Percentiles rank a stretch among this genome's conserved stretches.
Conservation (phyloP, 2,888 invertebrate genomes). For the Crioceris asparagi region DNA sequence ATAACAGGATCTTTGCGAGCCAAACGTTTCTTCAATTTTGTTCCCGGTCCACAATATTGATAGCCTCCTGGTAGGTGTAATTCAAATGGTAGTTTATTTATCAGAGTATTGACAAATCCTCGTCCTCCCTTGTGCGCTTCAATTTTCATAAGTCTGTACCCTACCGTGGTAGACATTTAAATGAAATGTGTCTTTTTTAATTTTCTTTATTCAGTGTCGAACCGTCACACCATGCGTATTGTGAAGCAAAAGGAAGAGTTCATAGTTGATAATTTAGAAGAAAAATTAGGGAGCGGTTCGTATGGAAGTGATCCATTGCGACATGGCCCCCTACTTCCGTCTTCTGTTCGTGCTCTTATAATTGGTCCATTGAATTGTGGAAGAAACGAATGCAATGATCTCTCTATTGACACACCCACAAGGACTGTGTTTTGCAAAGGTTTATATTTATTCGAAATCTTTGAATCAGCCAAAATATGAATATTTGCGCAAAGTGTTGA, state of each 20-base stretch:
- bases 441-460: too few relatives aligned
- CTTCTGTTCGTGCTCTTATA: background rate
- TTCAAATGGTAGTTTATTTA: constrained; percentile 9
- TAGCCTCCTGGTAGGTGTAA: constrained; percentile 6
- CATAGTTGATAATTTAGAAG: background rate
- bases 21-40: background rate
- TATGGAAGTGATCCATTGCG: too few relatives aligned
- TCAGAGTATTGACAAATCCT: constrained; percentile 3
- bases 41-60: constrained; percentile 3
- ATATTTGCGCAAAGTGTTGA: too few relatives aligned
- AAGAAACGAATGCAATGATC: constrained; percentile 1
- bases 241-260: background rate
- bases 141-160: background rate
- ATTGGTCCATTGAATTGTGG: background rate
- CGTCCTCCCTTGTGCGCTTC: background rate
- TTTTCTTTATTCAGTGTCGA: background rate
- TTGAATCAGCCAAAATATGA: too few relatives aligned
- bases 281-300: too few relatives aligned
- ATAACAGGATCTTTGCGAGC: too few relatives aligned
- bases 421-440: too few relatives aligned
- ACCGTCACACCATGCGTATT: background rate
- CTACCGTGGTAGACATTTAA: background rate
- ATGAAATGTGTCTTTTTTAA: background rate
- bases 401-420: too few relatives aligned
- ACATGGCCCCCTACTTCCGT: background rate